These are phyloP conservation scores for Shargacucullia verbasci DNA, from an alignment of 2,888 invertebrate species.

Conservation along the genomic window DNA sequence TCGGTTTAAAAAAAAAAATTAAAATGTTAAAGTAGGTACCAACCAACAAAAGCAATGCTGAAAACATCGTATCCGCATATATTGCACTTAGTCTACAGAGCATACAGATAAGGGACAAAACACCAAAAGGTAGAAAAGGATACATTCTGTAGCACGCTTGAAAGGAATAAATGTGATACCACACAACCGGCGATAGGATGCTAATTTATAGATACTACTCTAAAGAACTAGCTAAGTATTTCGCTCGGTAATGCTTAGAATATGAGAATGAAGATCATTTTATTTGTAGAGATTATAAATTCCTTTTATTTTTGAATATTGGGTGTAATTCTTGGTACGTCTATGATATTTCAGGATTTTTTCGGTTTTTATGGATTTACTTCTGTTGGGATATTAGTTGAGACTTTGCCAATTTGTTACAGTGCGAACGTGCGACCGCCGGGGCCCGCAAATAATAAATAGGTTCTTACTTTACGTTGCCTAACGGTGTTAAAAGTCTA, in stretches of 20 bases:
- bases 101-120: slow-evolving; percentile 28
- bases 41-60: background rate
- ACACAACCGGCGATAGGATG: slow-evolving; percentile 36
- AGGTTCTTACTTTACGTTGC: too few species aligned
- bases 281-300: too few species aligned
- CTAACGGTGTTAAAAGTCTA: background rate
- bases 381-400: too few species aligned
- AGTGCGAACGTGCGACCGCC: too few species aligned
- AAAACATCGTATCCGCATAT: slow-evolving; percentile 10
- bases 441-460: too few species aligned
- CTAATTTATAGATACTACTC: slow-evolving; percentile 42
- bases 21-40: background rate
- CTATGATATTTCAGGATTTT: too few species aligned
- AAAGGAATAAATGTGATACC: slow-evolving; percentile 44
- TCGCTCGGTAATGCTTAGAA: slow-evolving; percentile 40
- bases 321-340: too few species aligned
- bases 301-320: too few species aligned
- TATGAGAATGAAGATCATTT: slow-evolving; percentile 6
- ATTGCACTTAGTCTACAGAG: slow-evolving; percentile 20
- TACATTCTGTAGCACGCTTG: slow-evolving; percentile 26
- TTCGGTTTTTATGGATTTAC: too few species aligned
- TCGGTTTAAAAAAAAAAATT: too few species aligned
- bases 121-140: slow-evolving; percentile 22
- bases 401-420: too few species aligned
- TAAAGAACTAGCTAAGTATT: slow-evolving; percentile 33